A percentile compares a stretch with the other conserved stretches of the same genome.
These are phyloP conservation scores for Drosophila albomicans DNA, from an alignment of 1,140 invertebrate species.

Conservation along the genomic window DNA sequence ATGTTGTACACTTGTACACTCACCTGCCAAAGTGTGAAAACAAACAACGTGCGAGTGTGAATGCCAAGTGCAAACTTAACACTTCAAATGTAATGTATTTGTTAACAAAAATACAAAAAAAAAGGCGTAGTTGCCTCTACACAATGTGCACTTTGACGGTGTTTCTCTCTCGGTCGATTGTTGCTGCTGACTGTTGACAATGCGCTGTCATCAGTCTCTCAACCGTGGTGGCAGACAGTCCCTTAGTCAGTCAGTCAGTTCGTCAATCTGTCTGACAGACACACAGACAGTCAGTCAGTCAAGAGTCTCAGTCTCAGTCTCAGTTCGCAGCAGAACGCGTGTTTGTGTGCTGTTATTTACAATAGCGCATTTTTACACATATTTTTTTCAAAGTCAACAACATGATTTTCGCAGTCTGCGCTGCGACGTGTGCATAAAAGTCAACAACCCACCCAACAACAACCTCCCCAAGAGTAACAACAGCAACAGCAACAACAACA, in stretches of 20 bases:
- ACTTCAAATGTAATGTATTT: constrained; percentile 64
- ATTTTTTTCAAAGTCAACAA: constrained; percentile 83
- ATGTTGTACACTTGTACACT: constrained; percentile 28
- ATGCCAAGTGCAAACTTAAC: constrained; percentile 58
- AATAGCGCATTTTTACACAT: constrained; percentile 83
- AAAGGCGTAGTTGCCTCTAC: constrained; percentile 25
- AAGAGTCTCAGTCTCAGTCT: constrained; percentile 50
- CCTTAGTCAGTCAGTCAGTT: constrained; percentile 39
- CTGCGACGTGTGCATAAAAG: constrained; percentile 77
- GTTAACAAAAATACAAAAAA: constrained; percentile 37
- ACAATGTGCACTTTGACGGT: constrained; percentile 35
- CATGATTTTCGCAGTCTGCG: constrained; percentile 77
- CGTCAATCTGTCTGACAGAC: constrained; percentile 36
- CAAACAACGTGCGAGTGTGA: constrained; percentile 45
- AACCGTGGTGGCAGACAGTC: constrained; percentile 40
- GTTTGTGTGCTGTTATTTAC: constrained; percentile 81
- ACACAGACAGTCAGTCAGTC: constrained; percentile 35
- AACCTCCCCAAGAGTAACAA: constrained; percentile 24
- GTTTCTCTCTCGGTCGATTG: constrained; percentile 35
- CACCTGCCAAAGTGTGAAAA: constrained; percentile 44
- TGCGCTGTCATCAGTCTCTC: constrained; percentile 73
- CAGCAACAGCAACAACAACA: constrained; percentile 37
- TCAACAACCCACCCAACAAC: constrained; percentile 38
- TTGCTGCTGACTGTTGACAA: constrained; percentile 64
- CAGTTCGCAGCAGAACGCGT: constrained; percentile 36